Conservation (phyloP, 2,797 vertebrate species). For the Scyliorhinus canicula region DNA sequence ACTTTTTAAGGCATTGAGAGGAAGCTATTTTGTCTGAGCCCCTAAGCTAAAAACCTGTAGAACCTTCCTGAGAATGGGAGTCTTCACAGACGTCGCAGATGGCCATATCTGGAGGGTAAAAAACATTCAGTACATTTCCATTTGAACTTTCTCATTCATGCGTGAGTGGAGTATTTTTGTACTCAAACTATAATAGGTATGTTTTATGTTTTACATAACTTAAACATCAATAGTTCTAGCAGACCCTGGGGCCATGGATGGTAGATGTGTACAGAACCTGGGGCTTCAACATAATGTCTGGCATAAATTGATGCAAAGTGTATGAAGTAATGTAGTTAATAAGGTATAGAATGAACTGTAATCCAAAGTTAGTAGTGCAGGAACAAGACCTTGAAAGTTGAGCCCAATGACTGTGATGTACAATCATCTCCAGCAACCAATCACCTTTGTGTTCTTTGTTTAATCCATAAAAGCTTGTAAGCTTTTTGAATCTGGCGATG, state of each 20-base stretch:
- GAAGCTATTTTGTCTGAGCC: background rate
- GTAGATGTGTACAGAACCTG: background rate
- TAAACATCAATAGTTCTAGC: background rate
- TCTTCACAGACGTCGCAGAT: background rate
- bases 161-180: background rate
- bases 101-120: background rate
- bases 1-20: background rate
- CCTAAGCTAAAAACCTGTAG: background rate
- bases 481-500: no score
- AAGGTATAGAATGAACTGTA: no score
- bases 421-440: no score
- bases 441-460: no score
- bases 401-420: no score
- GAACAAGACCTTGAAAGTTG: no score
- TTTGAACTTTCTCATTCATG: background rate
- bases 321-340: no score
- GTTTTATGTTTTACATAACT: background rate
- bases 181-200: background rate
- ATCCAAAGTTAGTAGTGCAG: no score
- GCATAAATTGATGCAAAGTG: background rate
- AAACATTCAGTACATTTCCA: background rate
- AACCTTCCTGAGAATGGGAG: background rate
- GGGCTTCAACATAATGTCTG: background rate
- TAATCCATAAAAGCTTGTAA: no score
- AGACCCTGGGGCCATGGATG: background rate